Conservation (phyloP, 2,113 vertebrate genomes). For the Eonycteris spelaea region DNA sequence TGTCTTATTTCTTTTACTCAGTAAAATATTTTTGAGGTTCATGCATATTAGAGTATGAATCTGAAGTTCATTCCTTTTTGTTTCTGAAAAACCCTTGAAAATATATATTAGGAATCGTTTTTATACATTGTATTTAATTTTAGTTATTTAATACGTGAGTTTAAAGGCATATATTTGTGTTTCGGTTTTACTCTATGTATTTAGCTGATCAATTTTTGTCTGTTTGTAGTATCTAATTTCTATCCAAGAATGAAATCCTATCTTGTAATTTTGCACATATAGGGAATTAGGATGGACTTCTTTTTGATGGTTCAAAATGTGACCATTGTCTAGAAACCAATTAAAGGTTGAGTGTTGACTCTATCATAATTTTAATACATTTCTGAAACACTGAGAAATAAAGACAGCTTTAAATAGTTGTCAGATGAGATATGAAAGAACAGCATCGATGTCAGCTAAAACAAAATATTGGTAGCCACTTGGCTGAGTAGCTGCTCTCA, state of each 20-base stretch:
- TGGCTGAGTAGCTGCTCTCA: not conserved
- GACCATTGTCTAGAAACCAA: not conserved
- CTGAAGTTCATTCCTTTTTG: not conserved
- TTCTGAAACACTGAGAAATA: not conserved
- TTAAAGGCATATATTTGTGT: not conserved
- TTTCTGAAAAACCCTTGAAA: conserved; percentile 1
- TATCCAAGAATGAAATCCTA: not conserved
- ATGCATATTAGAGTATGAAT: not conserved
- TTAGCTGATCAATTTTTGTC: not conserved
- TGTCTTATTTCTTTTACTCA: not conserved
- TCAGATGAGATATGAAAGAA: not conserved
- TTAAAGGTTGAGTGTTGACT: not conserved
- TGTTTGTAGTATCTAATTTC: not conserved
- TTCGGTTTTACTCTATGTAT: not conserved
- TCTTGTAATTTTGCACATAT: not conserved
- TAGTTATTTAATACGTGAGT: not conserved
- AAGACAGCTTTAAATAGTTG: not conserved
- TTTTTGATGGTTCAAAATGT: not conserved
- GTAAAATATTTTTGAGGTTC: not conserved
- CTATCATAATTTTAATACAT: not conserved
- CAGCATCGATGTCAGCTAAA: not conserved
- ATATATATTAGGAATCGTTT: not conserved
- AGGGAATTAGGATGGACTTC: not conserved
- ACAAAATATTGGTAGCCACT: conserved; percentile 16
- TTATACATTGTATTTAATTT: not conserved